Conservation (phyloP, 2,888 invertebrate genomes). For the Galerucella calmariensis region DNA sequence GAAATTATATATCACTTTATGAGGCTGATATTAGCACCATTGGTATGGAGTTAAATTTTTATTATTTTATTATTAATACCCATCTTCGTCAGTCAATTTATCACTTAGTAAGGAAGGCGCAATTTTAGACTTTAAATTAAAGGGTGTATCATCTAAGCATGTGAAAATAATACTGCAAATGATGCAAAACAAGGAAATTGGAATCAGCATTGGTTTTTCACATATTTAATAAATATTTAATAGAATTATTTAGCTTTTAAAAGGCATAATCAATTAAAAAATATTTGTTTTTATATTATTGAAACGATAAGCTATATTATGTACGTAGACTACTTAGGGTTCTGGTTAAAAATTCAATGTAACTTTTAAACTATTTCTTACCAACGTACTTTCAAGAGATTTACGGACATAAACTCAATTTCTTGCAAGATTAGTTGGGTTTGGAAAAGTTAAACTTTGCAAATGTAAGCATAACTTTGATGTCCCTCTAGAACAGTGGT, state of each 20-base stretch:
- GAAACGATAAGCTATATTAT: too few relatives aligned
- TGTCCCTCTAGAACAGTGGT: background rate
- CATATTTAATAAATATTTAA: too few relatives aligned
- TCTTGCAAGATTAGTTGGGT: background rate
- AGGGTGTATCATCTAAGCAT: background rate
- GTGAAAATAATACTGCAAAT: too few relatives aligned
- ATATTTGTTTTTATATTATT: too few relatives aligned
- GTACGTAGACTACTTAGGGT: too few relatives aligned
- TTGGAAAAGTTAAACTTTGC: background rate
- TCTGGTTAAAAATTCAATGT: background rate
- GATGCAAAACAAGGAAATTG: too few relatives aligned
- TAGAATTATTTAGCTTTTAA: too few relatives aligned
- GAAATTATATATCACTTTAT: constrained; percentile 60
- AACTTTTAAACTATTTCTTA: background rate
- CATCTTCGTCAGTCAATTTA: background rate
- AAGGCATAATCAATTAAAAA: too few relatives aligned
- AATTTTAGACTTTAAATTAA: background rate
- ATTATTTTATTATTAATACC: background rate
- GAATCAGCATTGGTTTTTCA: too few relatives aligned
- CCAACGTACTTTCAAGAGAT: background rate
- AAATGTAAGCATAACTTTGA: background rate
- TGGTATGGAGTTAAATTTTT: constrained; percentile 45
- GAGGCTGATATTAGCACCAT: constrained; percentile 60
- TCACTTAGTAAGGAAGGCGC: background rate
- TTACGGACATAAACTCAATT: constrained; percentile 4